phyloP scores from a whole-genome alignment of 2,888 invertebrate genomes.

The Aphidius colemani region DNA sequence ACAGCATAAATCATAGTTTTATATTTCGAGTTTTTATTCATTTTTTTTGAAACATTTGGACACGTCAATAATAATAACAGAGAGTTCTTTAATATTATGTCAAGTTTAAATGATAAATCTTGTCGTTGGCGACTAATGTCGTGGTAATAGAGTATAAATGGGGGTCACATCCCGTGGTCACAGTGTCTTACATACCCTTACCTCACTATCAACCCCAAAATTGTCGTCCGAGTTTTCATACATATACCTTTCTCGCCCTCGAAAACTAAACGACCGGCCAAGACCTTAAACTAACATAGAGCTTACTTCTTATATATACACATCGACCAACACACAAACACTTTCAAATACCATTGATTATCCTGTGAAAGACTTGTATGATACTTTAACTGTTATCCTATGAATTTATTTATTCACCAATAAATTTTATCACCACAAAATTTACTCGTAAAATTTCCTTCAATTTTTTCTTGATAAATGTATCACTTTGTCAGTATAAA shows the following conservation, averaged over 20 bases:
- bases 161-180: conserved; percentile 58
- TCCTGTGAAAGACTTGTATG: conserved; percentile 34
- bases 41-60: conserved; percentile 2
- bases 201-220: conserved; percentile 37
- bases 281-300: conserved; percentile 56
- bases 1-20: background rate
- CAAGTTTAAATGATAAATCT: conserved; percentile 56
- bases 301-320: conserved; percentile 25
- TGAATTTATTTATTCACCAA: conserved; percentile 15
- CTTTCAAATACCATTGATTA: conserved; percentile 34
- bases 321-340: conserved; percentile 7
- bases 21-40: background rate
- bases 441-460: background rate
- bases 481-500: background rate
- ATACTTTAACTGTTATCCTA: conserved; percentile 28
- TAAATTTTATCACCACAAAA: background rate
- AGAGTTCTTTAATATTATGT: conserved; percentile 41
- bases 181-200: conserved; percentile 55
- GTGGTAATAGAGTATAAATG: conserved; percentile 61
- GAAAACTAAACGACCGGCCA: conserved; percentile 43
- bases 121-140: conserved; percentile 57
- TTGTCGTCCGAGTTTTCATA: conserved; percentile 48
- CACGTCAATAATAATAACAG: conserved; percentile 30
- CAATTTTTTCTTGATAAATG: conserved; percentile 2
- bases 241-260: conserved; percentile 39